Percentiles rank a stretch among this genome's conserved stretches.
These are phyloP conservation scores for Thysanoteuthis rhombus DNA, from an alignment of 2,888 invertebrate species.

Conservation along the genomic window DNA sequence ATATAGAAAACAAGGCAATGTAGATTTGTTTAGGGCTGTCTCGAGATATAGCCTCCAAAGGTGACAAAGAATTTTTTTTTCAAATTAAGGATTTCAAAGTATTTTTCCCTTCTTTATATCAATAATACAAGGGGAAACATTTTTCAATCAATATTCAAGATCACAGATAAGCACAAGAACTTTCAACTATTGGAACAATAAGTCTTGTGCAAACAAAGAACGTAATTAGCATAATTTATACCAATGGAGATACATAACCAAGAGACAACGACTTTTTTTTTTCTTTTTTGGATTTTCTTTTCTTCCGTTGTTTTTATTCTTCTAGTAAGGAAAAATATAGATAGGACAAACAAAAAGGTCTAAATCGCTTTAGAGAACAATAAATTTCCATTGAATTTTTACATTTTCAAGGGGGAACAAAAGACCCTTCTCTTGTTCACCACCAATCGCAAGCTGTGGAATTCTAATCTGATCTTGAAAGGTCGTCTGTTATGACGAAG, in stretches of 20 bases:
- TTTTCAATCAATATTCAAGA: not conserved
- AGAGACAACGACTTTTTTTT: not conserved
- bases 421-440: not conserved
- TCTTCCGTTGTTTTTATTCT: not conserved
- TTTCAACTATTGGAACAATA: not conserved
- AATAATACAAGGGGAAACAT: not conserved
- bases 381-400: not conserved
- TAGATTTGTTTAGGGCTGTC: not conserved
- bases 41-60: not conserved
- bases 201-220: not conserved
- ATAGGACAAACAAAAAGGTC: not conserved
- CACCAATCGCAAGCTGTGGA: not conserved
- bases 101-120: not conserved
- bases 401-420: not conserved
- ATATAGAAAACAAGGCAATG: not conserved
- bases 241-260: not conserved
- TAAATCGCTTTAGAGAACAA: not conserved
- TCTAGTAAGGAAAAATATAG: not conserved
- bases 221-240: not conserved
- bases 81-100: not conserved
- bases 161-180: not conserved
- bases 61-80: not conserved
- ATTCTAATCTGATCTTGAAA: not conserved
- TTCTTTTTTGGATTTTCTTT: too few relatives aligned
- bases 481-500: not conserved